These are phyloP conservation scores for Crocodylus rhombifer DNA, from an alignment of 2,797 vertebrate species.

Conservation along the genomic window DNA sequence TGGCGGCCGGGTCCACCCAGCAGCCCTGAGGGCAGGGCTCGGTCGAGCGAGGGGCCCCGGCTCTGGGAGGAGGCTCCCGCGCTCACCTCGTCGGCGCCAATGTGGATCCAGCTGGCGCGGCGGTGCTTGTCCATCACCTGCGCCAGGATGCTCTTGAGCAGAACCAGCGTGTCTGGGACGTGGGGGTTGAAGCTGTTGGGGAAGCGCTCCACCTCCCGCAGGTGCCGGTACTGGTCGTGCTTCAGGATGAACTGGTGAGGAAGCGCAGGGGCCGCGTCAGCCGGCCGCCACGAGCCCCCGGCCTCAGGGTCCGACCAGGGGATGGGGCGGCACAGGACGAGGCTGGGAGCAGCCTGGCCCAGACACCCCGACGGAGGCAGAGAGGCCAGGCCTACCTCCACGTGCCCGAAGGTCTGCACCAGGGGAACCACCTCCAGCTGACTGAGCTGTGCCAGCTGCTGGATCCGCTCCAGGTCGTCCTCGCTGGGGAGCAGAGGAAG, in stretches of 20 bases:
- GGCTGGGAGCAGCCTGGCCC: not conserved
- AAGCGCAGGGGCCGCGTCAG: too few relatives aligned
- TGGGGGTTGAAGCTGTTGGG: constrained; percentile 87
- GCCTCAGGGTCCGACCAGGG: too few relatives aligned
- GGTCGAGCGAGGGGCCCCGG: too few relatives aligned
- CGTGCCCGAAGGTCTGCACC: constrained; percentile 86
- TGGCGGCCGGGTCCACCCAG: too few relatives aligned
- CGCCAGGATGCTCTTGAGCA: constrained; percentile 76
- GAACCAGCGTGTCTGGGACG: constrained; percentile 56
- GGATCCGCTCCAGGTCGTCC: constrained; percentile 80
- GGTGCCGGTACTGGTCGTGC: constrained; percentile 77
- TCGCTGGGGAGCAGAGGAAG: constrained; percentile 63
- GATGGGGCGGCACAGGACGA: too few relatives aligned
- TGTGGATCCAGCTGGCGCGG: constrained; percentile 80
- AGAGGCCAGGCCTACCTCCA: constrained; percentile 76
- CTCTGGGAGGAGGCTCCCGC: not conserved
- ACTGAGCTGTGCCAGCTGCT: constrained; percentile 75
- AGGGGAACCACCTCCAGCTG: constrained; percentile 84
- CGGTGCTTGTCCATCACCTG: constrained; percentile 83
- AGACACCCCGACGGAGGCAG: not conserved
- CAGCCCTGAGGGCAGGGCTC: too few relatives aligned
- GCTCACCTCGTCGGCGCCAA: constrained; percentile 84
- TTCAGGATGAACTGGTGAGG: constrained; percentile 83
- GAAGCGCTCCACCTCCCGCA: constrained; percentile 82
- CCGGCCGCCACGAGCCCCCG: not conserved